A percentile compares a stretch with the other conserved stretches of the same genome.
Evolutionary conservation across 1,140 invertebrate species (phyloP).

Genomic region (Neuroterus valhalla): DNA sequence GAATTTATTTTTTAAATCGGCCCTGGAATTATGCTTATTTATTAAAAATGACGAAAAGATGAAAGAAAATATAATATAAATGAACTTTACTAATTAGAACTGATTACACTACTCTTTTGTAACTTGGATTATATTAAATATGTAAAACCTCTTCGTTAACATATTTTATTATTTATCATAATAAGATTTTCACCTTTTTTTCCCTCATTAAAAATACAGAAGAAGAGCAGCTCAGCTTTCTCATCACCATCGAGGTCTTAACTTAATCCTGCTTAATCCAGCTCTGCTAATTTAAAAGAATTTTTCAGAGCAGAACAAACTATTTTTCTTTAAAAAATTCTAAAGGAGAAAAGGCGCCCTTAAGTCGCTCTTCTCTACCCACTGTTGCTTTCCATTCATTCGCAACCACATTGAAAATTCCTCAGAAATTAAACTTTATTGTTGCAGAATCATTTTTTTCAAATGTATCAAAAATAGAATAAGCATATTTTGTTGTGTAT

Average conservation of each 20-base stretch:
- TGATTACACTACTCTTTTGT: too few species aligned
- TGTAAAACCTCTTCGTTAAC: too few species aligned
- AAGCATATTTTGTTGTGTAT: too few species aligned
- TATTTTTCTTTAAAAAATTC: constrained; percentile 12
- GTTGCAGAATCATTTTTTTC: too few species aligned
- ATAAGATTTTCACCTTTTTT: neutral
- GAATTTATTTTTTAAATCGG: too few species aligned
- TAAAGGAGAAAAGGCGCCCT: neutral
- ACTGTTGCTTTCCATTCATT: neutral
- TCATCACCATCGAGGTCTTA: neutral
- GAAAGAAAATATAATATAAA: too few species aligned
- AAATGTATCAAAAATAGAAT: too few species aligned
- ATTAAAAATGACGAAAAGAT: too few species aligned
- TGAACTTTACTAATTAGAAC: too few species aligned
- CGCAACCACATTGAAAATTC: neutral
- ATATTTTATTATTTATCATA: neutral
- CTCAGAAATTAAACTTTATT: too few species aligned
- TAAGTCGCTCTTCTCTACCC: neutral
- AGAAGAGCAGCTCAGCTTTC: neutral
- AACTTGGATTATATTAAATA: too few species aligned
- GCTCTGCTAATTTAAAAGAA: constrained; percentile 10
- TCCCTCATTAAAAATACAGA: constrained; percentile 13
- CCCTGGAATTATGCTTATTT: too few species aligned
- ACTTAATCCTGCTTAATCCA: constrained; percentile 7
- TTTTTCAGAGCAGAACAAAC: constrained; percentile 24